Percentiles rank a stretch among this genome's conserved stretches.
These are phyloP conservation scores for Amblyornis subalaris DNA, from an alignment of 2,113 vertebrate species.

Conservation along the genomic window DNA sequence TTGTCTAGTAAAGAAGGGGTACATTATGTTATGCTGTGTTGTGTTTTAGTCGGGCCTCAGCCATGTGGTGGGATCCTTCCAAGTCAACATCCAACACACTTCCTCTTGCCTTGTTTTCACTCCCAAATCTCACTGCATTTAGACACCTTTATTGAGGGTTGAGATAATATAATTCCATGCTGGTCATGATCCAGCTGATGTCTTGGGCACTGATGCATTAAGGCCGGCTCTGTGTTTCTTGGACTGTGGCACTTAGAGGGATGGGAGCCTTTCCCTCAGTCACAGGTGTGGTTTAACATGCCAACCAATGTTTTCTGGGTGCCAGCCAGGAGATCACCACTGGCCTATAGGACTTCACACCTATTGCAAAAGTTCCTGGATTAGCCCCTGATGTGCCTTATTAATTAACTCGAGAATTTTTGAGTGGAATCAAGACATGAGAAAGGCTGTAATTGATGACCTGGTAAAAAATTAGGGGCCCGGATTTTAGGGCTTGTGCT, in stretches of 20 bases:
- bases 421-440: background rate
- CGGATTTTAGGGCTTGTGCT: background rate
- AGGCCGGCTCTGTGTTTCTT: background rate
- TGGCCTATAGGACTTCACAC: background rate
- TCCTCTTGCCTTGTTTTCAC: background rate
- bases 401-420: background rate
- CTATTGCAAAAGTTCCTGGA: background rate
- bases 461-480: background rate
- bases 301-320: background rate
- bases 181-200: background rate
- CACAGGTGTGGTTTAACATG: background rate
- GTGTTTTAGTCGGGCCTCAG: background rate
- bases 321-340: background rate
- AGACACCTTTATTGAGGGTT: background rate
- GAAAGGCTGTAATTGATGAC: background rate
- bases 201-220: background rate
- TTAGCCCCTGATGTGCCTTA: background rate
- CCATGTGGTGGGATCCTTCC: background rate
- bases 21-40: accelerated
- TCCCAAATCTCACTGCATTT: background rate
- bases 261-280: background rate
- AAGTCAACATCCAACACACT: background rate
- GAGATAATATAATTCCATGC: background rate
- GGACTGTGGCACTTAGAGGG: background rate
- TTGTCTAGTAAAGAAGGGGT: background rate